Evolutionary conservation across 2,113 vertebrate genomes (phyloP).

Genomic region (Noturus placidus): DNA sequence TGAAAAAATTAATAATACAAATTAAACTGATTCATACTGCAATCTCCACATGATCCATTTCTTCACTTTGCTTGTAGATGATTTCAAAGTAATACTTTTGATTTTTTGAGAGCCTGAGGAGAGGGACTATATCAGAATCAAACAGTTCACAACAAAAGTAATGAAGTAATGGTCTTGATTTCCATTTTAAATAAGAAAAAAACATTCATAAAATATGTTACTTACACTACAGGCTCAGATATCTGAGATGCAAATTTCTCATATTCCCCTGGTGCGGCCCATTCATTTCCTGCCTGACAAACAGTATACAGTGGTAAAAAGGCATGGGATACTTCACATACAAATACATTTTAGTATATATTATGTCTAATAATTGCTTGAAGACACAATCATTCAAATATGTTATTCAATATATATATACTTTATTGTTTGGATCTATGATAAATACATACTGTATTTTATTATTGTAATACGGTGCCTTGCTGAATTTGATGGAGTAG

Average conservation of each 20-base stretch:
- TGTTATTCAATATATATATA: neutral
- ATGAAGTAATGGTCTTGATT: neutral
- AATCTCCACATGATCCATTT: slow-evolving; percentile 48
- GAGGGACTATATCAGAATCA: neutral
- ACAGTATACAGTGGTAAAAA: neutral
- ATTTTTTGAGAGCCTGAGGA: slow-evolving; percentile 23
- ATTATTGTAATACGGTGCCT: neutral
- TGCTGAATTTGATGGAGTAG: neutral
- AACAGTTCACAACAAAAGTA: neutral
- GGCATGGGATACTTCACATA: neutral
- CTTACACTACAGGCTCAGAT: slow-evolving; percentile 38
- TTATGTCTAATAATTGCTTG: neutral
- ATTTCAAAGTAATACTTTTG: slow-evolving; percentile 47
- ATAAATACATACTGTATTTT: neutral
- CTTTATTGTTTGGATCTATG: no score
- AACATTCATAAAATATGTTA: no score
- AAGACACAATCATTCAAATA: neutral
- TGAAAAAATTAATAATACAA: neutral
- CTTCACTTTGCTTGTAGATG: slow-evolving; percentile 35
- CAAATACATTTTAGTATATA: neutral
- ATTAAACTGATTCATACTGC: slow-evolving; percentile 32
- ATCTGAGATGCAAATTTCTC: slow-evolving; percentile 47
- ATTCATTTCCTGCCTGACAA: slow-evolving; percentile 42
- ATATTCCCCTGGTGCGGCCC: slow-evolving; percentile 48
- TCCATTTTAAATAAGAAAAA: neutral